A percentile compares a stretch with the other conserved stretches of the same genome.
phyloP scores from a whole-genome alignment of 2,113 vertebrate species.

The Terrapene triunguis region DNA sequence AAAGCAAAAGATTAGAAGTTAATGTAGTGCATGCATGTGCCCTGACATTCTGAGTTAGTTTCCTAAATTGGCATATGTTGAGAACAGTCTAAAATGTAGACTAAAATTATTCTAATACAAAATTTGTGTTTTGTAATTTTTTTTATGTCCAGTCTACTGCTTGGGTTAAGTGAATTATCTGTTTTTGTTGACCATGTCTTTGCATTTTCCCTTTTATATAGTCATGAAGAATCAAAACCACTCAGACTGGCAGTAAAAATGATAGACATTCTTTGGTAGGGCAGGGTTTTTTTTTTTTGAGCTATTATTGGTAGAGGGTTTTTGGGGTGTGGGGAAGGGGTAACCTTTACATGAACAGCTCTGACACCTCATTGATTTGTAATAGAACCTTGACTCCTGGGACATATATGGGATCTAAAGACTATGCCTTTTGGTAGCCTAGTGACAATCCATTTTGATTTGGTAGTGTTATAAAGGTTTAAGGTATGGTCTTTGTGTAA shows the following conservation, averaged over 20 bases:
- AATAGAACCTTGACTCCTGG: background rate
- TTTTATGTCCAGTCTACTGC: background rate
- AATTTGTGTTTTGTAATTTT: background rate
- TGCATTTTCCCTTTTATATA: background rate
- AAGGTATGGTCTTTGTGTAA: background rate
- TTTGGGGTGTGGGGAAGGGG: background rate
- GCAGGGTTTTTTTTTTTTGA: background rate
- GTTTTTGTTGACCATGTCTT: background rate
- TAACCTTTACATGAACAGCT: background rate
- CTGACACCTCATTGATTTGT: background rate
- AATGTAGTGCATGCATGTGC: background rate
- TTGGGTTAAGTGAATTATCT: background rate
- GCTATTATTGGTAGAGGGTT: background rate
- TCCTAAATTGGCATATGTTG: background rate
- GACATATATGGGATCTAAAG: background rate
- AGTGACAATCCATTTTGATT: background rate
- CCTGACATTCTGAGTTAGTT: conserved; percentile 11
- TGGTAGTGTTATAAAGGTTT: background rate
- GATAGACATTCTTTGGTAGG: background rate
- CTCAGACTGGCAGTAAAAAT: background rate
- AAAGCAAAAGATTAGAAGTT: conserved; percentile 3
- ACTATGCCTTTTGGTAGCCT: background rate
- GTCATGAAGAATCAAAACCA: background rate
- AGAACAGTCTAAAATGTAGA: background rate
- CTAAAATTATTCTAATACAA: conserved; percentile 3